Evolutionary conservation across 2,888 invertebrate genomes (phyloP).

Genomic region (Frankliniella fusca): DNA sequence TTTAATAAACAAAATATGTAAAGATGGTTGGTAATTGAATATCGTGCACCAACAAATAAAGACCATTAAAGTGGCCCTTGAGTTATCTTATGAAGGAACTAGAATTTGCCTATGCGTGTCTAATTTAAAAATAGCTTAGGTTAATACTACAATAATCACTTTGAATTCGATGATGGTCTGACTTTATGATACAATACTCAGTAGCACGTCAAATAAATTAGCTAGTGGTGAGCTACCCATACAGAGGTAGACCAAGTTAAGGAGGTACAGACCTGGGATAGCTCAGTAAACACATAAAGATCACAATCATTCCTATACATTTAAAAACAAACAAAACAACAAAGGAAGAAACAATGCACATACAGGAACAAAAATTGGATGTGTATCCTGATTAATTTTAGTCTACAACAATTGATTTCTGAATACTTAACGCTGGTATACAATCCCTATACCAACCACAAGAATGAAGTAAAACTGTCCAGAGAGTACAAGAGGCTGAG

Average conservation of each 20-base stretch:
- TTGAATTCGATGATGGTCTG: background rate
- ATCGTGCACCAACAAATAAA: background rate
- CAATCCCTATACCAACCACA: too few relatives aligned
- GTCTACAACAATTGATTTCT: too few relatives aligned
- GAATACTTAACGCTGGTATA: too few relatives aligned
- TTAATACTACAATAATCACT: background rate
- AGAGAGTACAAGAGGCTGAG: too few relatives aligned
- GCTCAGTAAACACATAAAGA: background rate
- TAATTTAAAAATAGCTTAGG: background rate
- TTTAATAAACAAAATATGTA: conserved; percentile 7
- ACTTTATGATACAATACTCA: background rate
- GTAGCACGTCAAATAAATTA: background rate
- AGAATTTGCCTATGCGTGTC: background rate
- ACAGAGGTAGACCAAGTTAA: background rate
- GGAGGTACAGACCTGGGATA: background rate
- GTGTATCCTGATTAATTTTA: too few relatives aligned
- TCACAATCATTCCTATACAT: background rate
- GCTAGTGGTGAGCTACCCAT: background rate
- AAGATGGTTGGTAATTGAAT: background rate
- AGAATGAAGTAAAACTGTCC: too few relatives aligned
- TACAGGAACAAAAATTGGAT: too few relatives aligned
- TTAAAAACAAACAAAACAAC: too few relatives aligned
- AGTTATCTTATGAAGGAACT: background rate
- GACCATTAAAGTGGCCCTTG: background rate
- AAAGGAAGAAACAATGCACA: too few relatives aligned